Base-by-base conservation (phyloP, 1,140 invertebrate genomes). In the Trissolcus basalis region DNA sequence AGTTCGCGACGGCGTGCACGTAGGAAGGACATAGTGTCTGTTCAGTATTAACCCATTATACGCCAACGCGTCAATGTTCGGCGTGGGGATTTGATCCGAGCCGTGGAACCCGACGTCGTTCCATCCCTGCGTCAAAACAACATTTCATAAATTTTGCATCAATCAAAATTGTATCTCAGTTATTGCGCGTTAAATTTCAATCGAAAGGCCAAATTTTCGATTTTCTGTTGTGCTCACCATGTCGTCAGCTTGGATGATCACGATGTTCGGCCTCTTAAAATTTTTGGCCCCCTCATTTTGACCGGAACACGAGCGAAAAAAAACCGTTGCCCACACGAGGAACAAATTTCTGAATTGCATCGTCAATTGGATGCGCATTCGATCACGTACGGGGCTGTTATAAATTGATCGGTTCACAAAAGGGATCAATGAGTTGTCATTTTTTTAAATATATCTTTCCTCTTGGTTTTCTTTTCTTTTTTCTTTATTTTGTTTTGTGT, bases 41-140 rank as follows among this genome's bases (percentile, higher is more conserved):
- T 91, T 89, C 3, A 93, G 80, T 69, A 92, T 91, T 0, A 92
- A 84, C 0, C 92, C 92, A 64, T 89, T 89, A 60, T 90, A 90
- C 0, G 91, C 92, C 14, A 93, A 81, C 3, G 90, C 89, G 78
- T 93, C 92, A 33, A 93, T 91, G 72, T 93, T 93, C 10, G 92
- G 92, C 2, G 92, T 93, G 12, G 90, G 91, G 77, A 93, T 91
- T 82, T 94, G 89, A 54, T 91, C 82, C 0, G 91, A 90, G 0
- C 93, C 93, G 77, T 94, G 92, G 79, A 93, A 94, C 72, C 93
- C 90, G 2, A 94, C 91, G 82, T 94, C 92, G 82, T 93, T 92
- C 90, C 91, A 93, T 0, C 92, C 93, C 92, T 93, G 35, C 70
- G n/a, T n/a, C n/a, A 79, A 65, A 41, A 53, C 44, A 65, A 44